A percentile compares a stretch with the other conserved stretches of the same genome.
These are phyloP conservation scores for Lagocephalus sceleratus DNA, from an alignment of 2,797 vertebrate species.

Conservation along the genomic window DNA sequence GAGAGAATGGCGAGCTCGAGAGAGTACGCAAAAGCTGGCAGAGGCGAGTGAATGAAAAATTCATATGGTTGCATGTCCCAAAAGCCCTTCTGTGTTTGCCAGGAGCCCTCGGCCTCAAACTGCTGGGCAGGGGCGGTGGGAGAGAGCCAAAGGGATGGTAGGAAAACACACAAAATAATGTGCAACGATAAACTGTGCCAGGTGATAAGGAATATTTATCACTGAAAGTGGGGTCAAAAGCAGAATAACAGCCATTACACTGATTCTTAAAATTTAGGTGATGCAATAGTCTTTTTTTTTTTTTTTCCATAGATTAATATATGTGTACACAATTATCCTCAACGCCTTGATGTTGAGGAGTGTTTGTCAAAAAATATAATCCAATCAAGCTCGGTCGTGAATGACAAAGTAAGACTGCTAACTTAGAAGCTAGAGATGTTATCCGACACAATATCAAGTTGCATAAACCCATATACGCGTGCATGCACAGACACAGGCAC, in stretches of 20 bases:
- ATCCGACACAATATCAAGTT: conserved; percentile 53
- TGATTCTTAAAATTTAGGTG: not conserved
- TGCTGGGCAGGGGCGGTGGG: conserved; percentile 54
- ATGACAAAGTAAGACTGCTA: conserved; percentile 23
- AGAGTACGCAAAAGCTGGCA: conserved; percentile 39
- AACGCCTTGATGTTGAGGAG: conserved; percentile 3
- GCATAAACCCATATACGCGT: too few species aligned
- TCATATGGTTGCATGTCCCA: conserved; percentile 69
- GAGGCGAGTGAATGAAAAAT: conserved; percentile 73
- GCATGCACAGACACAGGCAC: too few species aligned
- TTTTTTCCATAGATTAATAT: not conserved
- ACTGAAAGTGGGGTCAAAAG: conserved; percentile 39
- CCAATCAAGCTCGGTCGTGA: conserved; percentile 41
- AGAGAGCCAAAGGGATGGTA: conserved; percentile 50
- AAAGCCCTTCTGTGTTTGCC: conserved; percentile 72
- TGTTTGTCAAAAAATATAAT: conserved; percentile 18
- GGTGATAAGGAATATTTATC: not conserved
- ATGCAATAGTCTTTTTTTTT: conserved; percentile 3
- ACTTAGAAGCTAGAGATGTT: conserved; percentile 54
- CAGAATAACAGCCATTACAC: conserved; percentile 20
- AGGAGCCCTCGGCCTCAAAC: conserved; percentile 67
- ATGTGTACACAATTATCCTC: not conserved
- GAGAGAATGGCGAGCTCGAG: conserved; percentile 20
- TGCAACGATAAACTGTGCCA: conserved; percentile 12
- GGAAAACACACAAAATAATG: conserved; percentile 6